Evolutionary conservation across 1,140 invertebrate species (phyloP).

Genomic region (Tachypleus tridentatus): DNA sequence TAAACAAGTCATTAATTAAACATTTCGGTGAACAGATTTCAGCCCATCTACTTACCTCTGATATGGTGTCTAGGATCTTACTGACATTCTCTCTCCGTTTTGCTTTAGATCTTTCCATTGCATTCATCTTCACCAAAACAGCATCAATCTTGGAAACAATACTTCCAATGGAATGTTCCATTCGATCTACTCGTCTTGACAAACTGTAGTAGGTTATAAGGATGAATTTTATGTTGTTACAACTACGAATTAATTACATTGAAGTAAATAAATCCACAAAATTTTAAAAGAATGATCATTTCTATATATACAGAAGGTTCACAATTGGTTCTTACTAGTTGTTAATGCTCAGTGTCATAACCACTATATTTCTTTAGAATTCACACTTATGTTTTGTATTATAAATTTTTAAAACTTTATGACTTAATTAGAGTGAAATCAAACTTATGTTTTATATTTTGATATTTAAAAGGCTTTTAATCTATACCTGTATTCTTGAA

Average conservation of each 20-base stretch:
- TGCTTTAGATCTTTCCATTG: conserved; percentile 42
- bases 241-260: conserved; percentile 34
- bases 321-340: too few species aligned
- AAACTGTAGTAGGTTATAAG: conserved; percentile 23
- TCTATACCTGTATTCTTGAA: too few species aligned
- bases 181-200: conserved; percentile 34
- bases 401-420: too few species aligned
- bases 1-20: too few species aligned
- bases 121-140: conserved; percentile 42
- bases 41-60: conserved; percentile 29
- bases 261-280: conserved; percentile 13
- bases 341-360: too few species aligned
- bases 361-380: too few species aligned
- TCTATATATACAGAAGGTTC: too few species aligned
- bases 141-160: conserved; percentile 44
- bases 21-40: not conserved
- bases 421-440: too few species aligned
- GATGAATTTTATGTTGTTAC: conserved; percentile 41
- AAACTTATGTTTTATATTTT: too few species aligned
- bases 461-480: too few species aligned
- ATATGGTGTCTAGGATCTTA: conserved; percentile 43
- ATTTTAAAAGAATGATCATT: too few species aligned
- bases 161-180: conserved; percentile 35
- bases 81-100: conserved; percentile 42
- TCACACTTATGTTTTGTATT: too few species aligned